phyloP scores from a whole-genome alignment of 2,888 invertebrate genomes.

The Crioceris asparagi region DNA sequence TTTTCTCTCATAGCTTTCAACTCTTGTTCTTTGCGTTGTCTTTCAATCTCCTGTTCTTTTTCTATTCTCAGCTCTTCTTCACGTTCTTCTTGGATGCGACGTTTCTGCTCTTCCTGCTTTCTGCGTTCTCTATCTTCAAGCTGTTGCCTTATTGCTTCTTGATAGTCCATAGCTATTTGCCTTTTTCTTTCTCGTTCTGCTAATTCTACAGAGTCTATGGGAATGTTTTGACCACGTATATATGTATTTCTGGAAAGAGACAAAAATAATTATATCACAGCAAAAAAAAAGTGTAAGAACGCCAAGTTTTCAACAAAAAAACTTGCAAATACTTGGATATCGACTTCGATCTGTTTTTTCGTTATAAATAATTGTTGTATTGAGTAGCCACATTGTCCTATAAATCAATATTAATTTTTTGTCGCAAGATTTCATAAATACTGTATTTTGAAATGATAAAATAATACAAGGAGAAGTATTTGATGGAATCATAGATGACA shows the following conservation, averaged over 20 bases:
- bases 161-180: constrained; percentile 75
- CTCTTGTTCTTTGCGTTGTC: constrained; percentile 60
- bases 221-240: constrained; percentile 78
- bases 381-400: no score
- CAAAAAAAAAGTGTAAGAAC: constrained; percentile 1
- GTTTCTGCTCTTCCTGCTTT: constrained; percentile 66
- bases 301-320: not conserved
- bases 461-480: no score
- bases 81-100: constrained; percentile 62
- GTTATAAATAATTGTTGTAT: no score
- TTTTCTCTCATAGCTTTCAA: constrained; percentile 54
- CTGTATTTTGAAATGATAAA: no score
- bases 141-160: constrained; percentile 75
- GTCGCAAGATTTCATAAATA: no score
- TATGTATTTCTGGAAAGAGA: constrained; percentile 43
- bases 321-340: no score
- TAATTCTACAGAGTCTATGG: constrained; percentile 65
- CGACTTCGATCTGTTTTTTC: no score
- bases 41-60: constrained; percentile 61
- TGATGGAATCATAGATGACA: no score
- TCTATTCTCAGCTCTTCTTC: constrained; percentile 70
- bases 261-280: constrained; percentile 16
- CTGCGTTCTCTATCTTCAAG: constrained; percentile 70
- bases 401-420: no score
- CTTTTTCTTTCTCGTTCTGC: constrained; percentile 74